phyloP scores from a whole-genome alignment of 2,888 invertebrate genomes.

The Cylloceria caligata region DNA sequence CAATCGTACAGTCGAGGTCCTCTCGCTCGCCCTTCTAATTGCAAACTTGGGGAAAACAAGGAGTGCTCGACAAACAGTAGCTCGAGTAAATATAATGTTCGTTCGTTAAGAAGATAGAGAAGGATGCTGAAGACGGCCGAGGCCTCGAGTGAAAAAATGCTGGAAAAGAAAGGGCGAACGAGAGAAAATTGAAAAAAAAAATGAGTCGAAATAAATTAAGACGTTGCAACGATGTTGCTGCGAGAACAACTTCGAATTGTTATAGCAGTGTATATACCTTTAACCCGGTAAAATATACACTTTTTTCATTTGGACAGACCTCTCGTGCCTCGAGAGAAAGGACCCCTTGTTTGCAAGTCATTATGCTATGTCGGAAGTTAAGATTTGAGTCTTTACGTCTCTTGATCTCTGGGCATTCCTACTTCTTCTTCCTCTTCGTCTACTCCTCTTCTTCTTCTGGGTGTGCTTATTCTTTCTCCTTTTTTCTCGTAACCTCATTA shows the following conservation, averaged over 20 bases:
- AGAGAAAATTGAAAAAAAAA: conserved; percentile 61
- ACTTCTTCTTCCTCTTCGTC: conserved; percentile 39
- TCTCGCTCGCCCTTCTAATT: conserved; percentile 78
- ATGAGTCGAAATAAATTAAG: conserved; percentile 11
- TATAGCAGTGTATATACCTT: conserved; percentile 25
- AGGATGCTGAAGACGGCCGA: conserved; percentile 36
- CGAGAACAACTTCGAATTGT: conserved; percentile 28
- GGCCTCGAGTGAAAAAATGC: conserved; percentile 32
- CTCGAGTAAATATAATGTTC: conserved; percentile 81
- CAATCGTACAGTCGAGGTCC: conserved; percentile 40
- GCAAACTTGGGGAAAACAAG: conserved; percentile 81
- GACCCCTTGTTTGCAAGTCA: conserved; percentile 82
- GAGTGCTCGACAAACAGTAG: conserved; percentile 80
- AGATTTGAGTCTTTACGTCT: conserved; percentile 68
- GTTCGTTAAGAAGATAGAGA: conserved; percentile 72
- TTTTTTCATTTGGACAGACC: conserved; percentile 26
- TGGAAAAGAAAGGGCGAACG: conserved; percentile 33
- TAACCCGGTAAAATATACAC: conserved; percentile 15
- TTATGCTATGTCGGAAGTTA: conserved; percentile 77
- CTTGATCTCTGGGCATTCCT: conserved; percentile 33
- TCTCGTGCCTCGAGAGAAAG: conserved; percentile 59
- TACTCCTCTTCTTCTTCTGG: conserved; percentile 11
- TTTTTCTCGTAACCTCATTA: conserved; percentile 23
- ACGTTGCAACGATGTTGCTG: not conserved
- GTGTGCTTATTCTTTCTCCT: not conserved